A percentile compares a stretch with the other conserved stretches of the same genome.
Evolutionary conservation across 92 coral and sea anemone genomes (phyloP).

Genomic region (Heteractis magnifica): DNA sequence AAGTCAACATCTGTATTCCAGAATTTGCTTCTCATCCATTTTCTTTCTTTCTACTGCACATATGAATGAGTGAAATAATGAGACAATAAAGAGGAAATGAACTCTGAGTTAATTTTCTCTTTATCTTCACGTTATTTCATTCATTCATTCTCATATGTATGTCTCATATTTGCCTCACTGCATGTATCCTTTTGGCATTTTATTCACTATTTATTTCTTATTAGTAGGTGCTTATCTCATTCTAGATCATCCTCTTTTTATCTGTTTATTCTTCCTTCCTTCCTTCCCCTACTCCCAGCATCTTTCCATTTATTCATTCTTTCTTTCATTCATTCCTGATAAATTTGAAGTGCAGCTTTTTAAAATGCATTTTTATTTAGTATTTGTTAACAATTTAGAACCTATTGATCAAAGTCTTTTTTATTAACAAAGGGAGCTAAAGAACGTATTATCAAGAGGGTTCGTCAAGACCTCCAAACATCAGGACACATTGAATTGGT

Average conservation of each 20-base stretch:
- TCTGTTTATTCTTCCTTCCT: too few species aligned
- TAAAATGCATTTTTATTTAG: too few species aligned
- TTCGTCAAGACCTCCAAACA: slow-evolving; percentile 11
- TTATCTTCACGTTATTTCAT: too few species aligned
- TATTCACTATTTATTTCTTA: too few species aligned
- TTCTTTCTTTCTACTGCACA: not conserved
- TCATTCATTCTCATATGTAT: too few species aligned
- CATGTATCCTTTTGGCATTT: too few species aligned
- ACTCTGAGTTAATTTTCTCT: too few species aligned
- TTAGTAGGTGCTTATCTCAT: too few species aligned
- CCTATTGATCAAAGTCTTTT: not conserved
- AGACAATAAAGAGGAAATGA: too few species aligned
- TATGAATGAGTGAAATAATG: not conserved
- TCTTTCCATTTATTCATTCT: not conserved
- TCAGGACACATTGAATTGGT: slow-evolving; percentile 13
- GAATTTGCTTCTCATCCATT: not conserved
- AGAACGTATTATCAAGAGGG: slow-evolving; percentile 3
- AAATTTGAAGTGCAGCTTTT: too few species aligned
- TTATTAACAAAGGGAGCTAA: not conserved
- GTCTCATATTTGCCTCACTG: too few species aligned
- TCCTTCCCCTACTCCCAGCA: not conserved
- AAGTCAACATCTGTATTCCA: not conserved
- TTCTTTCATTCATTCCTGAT: not conserved
- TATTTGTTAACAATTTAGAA: not conserved
- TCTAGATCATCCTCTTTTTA: too few species aligned